Evolutionary conservation across 2,888 invertebrate species (phyloP).

Genomic region (Harpagoxenus sublaevis): DNA sequence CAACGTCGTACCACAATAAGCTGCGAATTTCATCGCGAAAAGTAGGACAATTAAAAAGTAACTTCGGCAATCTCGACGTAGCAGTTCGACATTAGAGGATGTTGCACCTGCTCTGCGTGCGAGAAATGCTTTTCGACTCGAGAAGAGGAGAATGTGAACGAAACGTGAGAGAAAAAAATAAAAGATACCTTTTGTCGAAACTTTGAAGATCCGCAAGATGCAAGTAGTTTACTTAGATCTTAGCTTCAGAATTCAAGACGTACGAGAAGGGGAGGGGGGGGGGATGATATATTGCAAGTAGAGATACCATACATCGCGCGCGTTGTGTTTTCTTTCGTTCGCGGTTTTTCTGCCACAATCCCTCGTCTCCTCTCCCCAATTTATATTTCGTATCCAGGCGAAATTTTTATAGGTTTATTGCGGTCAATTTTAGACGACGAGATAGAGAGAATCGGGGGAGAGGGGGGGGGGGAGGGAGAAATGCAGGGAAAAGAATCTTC

Average conservation of each 20-base stretch:
- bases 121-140: background rate
- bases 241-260: background rate
- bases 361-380: background rate
- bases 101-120: background rate
- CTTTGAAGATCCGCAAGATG: background rate
- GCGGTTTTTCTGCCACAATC: background rate
- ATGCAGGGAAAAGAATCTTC: conserved; percentile 4
- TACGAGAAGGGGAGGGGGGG: background rate
- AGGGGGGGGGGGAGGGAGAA: conserved; percentile 10
- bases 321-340: background rate
- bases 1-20: background rate
- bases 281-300: background rate
- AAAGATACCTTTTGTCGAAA: background rate
- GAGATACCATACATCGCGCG: conserved; percentile 20
- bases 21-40: conserved; percentile 44
- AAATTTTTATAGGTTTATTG: conserved; percentile 25
- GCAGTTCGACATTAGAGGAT: background rate
- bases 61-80: conserved; percentile 29
- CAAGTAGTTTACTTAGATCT: background rate
- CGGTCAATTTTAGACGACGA: conserved; percentile 33
- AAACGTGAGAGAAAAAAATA: background rate
- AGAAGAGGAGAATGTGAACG: background rate
- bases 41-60: conserved; percentile 61
- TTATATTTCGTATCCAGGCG: background rate
- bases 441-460: background rate